Evolutionary conservation across 37 sponge, comb jelly and placozoan species (phyloP).

Genomic region (Oscarella lobularis): DNA sequence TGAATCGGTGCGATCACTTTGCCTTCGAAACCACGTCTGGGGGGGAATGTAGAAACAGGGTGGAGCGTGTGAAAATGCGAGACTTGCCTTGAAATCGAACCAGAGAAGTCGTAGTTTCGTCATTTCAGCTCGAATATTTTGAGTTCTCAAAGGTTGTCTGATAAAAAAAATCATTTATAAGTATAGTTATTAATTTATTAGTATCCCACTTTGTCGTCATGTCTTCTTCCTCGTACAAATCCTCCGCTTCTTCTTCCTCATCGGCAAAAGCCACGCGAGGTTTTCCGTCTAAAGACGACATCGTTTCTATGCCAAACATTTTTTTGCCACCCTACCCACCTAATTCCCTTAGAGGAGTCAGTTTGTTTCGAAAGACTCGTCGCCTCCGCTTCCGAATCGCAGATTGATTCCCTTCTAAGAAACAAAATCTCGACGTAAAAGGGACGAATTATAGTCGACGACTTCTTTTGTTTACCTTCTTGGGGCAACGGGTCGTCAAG

Average conservation of each 20-base stretch:
- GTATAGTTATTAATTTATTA: background rate
- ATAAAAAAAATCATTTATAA: background rate
- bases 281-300: too few species aligned
- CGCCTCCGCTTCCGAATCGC: too few species aligned
- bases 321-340: background rate
- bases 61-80: background rate
- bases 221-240: background rate
- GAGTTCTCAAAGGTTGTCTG: background rate
- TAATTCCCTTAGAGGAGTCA: too few species aligned
- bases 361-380: too few species aligned
- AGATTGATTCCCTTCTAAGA: too few species aligned
- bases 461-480: too few species aligned
- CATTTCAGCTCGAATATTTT: background rate
- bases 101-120: background rate
- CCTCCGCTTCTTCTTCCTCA: background rate
- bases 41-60: background rate
- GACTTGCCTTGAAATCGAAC: background rate
- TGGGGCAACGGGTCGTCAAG: background rate
- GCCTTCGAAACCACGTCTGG: background rate
- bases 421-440: background rate
- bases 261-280: too few species aligned
- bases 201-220: background rate
- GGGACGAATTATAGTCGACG: background rate
- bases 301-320: too few species aligned
- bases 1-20: background rate